Base-by-base conservation (phyloP, 2,113 vertebrate species). In the Cercopithecus mona region DNA sequence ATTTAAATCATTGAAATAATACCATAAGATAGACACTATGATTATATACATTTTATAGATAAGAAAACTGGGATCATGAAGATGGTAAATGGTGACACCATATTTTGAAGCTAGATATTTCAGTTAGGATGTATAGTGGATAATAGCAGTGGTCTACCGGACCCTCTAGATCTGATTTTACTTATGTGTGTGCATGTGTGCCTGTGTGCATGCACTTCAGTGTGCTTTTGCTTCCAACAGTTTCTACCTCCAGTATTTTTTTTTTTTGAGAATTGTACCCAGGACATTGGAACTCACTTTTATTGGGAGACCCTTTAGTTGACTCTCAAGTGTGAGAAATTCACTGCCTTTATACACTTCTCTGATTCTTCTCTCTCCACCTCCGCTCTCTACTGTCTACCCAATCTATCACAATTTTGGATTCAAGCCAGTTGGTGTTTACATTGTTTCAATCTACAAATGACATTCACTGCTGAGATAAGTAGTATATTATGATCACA, bases 1-100 rank as follows among this genome's bases (percentile, higher is more conserved):
- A 75, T 95, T 83, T 91, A 88, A 81, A 32, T 80, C 48, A 81
- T 95, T 80, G 55, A 30, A 80, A 88, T 88, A 73, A 80, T 12
- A 10, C 38, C 6, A 5, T 72, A 64, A 72, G 32, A 20, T 66
- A 27, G 23, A 75, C 13, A 45, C 35, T 59, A 57, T 20, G 59
- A 50, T 95, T 80, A 35, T 35, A 20, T 23, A n/a, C 30, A 75
- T 87, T 93, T 70, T 81, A 30, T 16, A 91, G 45, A n/a, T 92
- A 50, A 88, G 61, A 81, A 90, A 81, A 72, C 17, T 16, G 66
- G 55, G 84, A 25, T 78, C 22, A 43, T 6, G 73, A 13, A 45
- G 30, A 87, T 3, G 75, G 30, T 50, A 57, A 48, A 14, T 48
- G n/a, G 25, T 68, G 11, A 50, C 85, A n/a, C 17, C 27, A 59